Evolutionary conservation across 2,888 invertebrate genomes (phyloP), one percentile per base, ranked within the genome.

Genomic region (Abscondita cerata): DNA sequence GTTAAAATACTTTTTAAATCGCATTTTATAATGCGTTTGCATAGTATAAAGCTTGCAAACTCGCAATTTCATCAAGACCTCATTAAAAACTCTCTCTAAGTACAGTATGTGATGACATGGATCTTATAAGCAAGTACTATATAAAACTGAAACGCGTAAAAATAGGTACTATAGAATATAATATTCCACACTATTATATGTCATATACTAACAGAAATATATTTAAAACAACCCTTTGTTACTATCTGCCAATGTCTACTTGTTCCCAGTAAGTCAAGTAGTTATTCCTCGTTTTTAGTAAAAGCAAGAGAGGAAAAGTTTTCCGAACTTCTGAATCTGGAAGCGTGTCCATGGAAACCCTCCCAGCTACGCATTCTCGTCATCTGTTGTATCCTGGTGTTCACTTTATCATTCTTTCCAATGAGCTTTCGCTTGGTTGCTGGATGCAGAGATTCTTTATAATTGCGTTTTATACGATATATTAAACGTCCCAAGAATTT

Each of bases 311-410:
- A 34, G 31, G 50, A 57, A 57, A 44, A 51, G 67, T 59, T 64
- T 48, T 59, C 48, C 64, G 71, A 61, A 46, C 72, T 52, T 67
- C 66, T 70, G 55, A 53, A 64, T 62, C 48, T 53, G 58, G 41
- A 69, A 65, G 71, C 73, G 76, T 75, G 74, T 68, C 75, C 76
- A 76, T 76, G 76, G 76, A 74, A 75, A 76, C 76, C 71, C 75
- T 62, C 62, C 59, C 73, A 70, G 73, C 71, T 68, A 69, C 62
- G 61, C 62, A 62, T 67, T 65, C 63, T 68, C 75, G 74, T 74
- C 73, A 74, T 74, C 73, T 73, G 74, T 72, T 68, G 72, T 71
- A 71, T 66, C 66, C 66, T 64, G 61, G 66, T 25, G 25, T 68
- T 64, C 67, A 66, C 69, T 71, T 72, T 70, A 71, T 73, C 72